These are phyloP conservation scores for Stenoptilia bipunctidactyla DNA, from an alignment of 2,888 invertebrate genomes.

Conservation along the genomic window DNA sequence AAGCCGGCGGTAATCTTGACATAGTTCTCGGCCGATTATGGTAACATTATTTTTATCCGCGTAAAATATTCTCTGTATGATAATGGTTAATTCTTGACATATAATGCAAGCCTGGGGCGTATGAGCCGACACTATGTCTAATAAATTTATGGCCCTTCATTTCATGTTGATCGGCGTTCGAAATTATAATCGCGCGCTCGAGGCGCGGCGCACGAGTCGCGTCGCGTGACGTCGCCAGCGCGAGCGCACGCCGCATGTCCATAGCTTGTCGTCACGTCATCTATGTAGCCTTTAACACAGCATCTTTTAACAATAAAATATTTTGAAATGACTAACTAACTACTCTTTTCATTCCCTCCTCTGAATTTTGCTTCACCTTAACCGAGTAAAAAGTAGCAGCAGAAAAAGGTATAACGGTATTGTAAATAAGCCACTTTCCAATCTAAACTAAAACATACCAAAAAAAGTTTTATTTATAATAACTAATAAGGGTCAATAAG, in stretches of 20 bases:
- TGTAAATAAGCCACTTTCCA: too few relatives aligned
- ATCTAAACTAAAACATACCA: too few relatives aligned
- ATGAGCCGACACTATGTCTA: conserved; percentile 66
- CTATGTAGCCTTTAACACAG: too few relatives aligned
- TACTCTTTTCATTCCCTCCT: too few relatives aligned
- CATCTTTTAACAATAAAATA: too few relatives aligned
- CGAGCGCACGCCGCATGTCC: conserved; percentile 14
- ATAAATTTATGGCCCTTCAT: conserved; percentile 69
- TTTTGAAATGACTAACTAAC: too few relatives aligned
- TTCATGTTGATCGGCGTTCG: conserved; percentile 68
- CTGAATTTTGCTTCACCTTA: too few relatives aligned
- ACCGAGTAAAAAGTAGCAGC: too few relatives aligned
- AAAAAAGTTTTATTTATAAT: too few relatives aligned
- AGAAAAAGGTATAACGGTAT: too few relatives aligned
- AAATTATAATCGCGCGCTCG: conserved; percentile 66
- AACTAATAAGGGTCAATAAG: too few relatives aligned
- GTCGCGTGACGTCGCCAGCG: conserved; percentile 18
- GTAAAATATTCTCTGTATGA: conserved; percentile 52
- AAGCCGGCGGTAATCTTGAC: conserved; percentile 24
- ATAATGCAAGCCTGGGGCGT: conserved; percentile 61
- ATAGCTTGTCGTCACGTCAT: too few relatives aligned
- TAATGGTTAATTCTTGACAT: conserved; percentile 70
- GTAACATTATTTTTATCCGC: conserved; percentile 38
- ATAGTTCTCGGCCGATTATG: conserved; percentile 30
- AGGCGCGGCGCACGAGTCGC: conserved; percentile 46